Evolutionary conservation across 2,797 vertebrate genomes (phyloP), one percentile per base, ranked within the genome.

Genomic region (Pseudomugil gertrudae): DNA sequence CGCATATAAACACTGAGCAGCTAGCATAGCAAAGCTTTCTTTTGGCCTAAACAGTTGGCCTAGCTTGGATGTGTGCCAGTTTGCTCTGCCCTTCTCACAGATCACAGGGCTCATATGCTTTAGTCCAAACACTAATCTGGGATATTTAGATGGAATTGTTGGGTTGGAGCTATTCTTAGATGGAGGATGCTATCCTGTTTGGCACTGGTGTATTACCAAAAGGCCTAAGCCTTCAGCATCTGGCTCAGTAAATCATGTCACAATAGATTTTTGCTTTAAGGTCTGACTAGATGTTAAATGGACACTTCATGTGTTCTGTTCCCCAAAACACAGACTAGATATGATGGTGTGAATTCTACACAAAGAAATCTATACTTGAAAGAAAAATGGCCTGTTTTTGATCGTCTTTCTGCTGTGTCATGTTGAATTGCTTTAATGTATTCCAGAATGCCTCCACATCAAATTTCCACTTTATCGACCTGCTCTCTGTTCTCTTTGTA

Each of bases 121-220:
- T 73, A 74, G 76, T 79, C 79, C 69, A 78, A 81, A 87, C 80
- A 83, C 84, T 89, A 88, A 88, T 89, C 87, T 53, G 71, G 79
- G 82, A 85, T 88, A 89, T 89, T 90, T 88, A 84, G 84, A 87
- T 89, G 75, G 79, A 87, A 87, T 84, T 88, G 84, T 88, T 87
- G 79, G 67, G 78, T 77, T 53, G 63, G 61, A 60, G 76, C 74
- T 86, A 81, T 89, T 87, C 87, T 87, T 89, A 84, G 84, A 86
- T 77, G 76, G 70, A 76, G 75, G 77, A 80, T 81, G 68, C 76
- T 62, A 80, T 84, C 78, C 81, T 79, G 76, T 89, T 85, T 87
- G 68, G 55, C 78, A 32, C 57, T 66, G 56, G 52, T 80, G 69
- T 84, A 72, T 88, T 79, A 85, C 77, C 79, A 70, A 68, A 76